Evolutionary conservation across 2,113 vertebrate species (phyloP).

Genomic region (Mobula birostris): DNA sequence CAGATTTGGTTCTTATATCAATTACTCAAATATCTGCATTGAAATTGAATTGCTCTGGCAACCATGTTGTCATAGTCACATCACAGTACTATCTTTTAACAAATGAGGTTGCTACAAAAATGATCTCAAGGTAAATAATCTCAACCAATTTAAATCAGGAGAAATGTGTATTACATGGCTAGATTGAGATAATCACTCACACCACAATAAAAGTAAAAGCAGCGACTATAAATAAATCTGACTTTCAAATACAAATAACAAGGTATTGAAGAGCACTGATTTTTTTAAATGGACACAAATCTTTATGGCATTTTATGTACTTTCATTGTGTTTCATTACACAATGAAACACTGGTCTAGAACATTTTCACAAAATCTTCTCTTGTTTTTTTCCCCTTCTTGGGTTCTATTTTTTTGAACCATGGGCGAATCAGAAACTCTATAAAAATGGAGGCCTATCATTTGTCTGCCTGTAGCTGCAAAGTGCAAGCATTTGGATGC

Average conservation of each 20-base stretch:
- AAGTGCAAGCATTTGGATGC: neutral
- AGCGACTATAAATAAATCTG: neutral
- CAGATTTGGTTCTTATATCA: neutral
- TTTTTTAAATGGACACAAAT: neutral
- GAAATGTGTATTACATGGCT: neutral
- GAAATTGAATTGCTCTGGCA: neutral
- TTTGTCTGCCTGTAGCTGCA: constrained; percentile 3
- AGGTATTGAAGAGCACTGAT: neutral
- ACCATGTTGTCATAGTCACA: neutral
- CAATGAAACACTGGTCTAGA: neutral
- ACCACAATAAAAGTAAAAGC: neutral
- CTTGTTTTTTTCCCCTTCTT: neutral
- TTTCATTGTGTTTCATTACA: neutral
- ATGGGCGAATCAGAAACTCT: neutral
- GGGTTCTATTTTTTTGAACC: neutral
- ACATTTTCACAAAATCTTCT: neutral
- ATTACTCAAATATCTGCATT: neutral
- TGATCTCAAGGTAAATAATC: neutral
- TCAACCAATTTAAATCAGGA: neutral
- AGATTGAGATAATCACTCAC: neutral
- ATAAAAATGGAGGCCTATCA: neutral
- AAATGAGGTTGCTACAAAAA: neutral
- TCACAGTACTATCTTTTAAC: neutral
- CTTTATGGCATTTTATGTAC: neutral
- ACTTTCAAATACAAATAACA: neutral